A percentile compares a stretch with the other conserved stretches of the same genome.
These are phyloP conservation scores for Cinclus mexicanus DNA, from an alignment of 2,113 vertebrate genomes.

Conservation along the genomic window DNA sequence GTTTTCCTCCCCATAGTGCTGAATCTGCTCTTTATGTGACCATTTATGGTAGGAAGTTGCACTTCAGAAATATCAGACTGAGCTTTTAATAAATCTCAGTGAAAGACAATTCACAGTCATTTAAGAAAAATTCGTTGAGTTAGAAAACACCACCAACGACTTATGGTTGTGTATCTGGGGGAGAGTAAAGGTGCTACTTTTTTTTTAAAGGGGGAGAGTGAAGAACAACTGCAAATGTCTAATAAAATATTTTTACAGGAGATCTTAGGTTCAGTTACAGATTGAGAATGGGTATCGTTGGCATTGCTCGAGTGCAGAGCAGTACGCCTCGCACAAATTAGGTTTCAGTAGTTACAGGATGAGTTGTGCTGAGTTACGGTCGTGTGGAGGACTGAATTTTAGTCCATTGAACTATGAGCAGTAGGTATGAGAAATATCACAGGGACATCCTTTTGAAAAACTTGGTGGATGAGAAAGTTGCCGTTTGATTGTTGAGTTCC, in stretches of 20 bases:
- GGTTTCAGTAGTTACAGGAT: constrained; percentile 50
- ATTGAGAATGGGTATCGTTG: neutral
- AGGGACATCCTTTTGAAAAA: neutral
- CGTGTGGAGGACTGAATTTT: constrained; percentile 3
- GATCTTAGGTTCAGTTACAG: neutral
- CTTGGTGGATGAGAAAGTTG: neutral
- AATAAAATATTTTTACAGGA: neutral
- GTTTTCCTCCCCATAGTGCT: constrained; percentile 33
- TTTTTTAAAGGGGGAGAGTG: neutral
- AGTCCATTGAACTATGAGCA: neutral
- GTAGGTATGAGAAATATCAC: neutral
- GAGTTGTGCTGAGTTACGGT: neutral
- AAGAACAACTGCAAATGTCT: neutral
- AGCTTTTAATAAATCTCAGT: constrained; percentile 58
- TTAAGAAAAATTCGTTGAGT: constrained; percentile 65
- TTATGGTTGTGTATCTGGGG: neutral
- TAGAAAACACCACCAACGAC: constrained; percentile 56
- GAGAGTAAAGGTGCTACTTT: neutral
- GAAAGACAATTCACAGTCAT: constrained; percentile 66
- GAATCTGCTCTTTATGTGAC: constrained; percentile 57
- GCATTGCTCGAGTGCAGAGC: constrained; percentile 46
- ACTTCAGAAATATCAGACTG: neutral
- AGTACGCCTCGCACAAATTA: neutral
- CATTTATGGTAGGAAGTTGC: constrained; percentile 64
- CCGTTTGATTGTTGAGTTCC: neutral